A percentile compares a stretch with the other conserved stretches of the same genome.
Conservation (phyloP, 2,113 vertebrate genomes). For the Taxidea taxus region DNA sequence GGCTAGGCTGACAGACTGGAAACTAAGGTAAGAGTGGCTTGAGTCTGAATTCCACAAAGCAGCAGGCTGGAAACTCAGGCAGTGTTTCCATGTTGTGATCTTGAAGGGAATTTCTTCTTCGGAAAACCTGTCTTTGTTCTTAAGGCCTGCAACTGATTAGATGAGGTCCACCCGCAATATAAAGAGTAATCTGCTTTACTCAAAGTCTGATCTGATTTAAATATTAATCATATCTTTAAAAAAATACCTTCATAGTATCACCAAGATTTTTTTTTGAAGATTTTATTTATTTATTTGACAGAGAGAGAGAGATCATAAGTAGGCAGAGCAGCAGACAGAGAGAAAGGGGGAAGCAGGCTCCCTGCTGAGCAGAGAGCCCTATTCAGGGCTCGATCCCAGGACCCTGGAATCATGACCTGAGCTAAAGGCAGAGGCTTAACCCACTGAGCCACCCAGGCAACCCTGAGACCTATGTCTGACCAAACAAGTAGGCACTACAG, state of each 20-base stretch:
- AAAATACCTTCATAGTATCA: background rate
- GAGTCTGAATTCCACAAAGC: background rate
- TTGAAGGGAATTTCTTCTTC: background rate
- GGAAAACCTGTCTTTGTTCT: background rate
- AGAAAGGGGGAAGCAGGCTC: too few species aligned
- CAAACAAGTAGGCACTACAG: background rate
- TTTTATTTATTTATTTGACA: too few species aligned
- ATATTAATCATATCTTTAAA: background rate
- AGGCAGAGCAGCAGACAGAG: too few species aligned
- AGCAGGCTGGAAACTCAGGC: background rate
- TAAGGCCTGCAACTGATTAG: background rate
- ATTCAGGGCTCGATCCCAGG: too few species aligned
- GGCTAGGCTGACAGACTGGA: background rate
- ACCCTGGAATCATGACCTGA: too few species aligned
- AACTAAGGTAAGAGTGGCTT: background rate
- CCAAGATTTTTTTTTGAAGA: too few species aligned
- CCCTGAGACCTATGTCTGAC: background rate
- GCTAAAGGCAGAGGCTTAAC: too few species aligned
- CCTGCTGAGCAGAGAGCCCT: too few species aligned
- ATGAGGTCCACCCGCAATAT: background rate
- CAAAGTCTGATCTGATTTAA: background rate
- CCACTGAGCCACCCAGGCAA: too few species aligned
- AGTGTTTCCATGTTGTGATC: background rate
- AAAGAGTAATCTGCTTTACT: background rate
- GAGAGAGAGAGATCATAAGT: too few species aligned